These are phyloP conservation scores for Melipona beecheii DNA, from an alignment of 2,888 invertebrate genomes.

Conservation along the genomic window DNA sequence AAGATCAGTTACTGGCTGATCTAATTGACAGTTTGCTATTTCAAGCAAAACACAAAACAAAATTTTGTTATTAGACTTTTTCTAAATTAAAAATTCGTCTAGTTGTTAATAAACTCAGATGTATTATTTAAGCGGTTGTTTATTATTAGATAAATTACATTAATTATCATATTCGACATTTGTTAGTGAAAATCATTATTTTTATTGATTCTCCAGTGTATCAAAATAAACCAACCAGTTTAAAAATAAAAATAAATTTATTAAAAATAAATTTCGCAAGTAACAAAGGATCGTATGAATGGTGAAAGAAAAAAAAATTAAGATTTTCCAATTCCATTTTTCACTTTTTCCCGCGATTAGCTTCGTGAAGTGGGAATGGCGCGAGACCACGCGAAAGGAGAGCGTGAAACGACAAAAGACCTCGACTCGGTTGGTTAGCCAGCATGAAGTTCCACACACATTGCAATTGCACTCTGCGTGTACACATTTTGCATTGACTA, in stretches of 20 bases:
- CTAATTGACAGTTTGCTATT: neutral
- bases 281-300: neutral
- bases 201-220: neutral
- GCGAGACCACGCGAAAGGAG: constrained; percentile 60
- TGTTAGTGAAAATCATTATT: neutral
- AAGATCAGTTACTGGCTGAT: too few species aligned
- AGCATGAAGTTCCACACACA: constrained; percentile 75
- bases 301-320: neutral
- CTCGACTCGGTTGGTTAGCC: constrained; percentile 82
- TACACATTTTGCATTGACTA: constrained; percentile 24
- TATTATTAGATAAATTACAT: too few species aligned
- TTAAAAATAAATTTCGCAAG: neutral
- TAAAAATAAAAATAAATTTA: too few species aligned
- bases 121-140: too few species aligned
- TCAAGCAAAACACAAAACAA: neutral
- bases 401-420: constrained; percentile 74
- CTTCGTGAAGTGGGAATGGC: constrained; percentile 44
- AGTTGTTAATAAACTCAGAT: neutral
- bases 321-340: constrained; percentile 21
- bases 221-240: neutral
- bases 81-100: neutral
- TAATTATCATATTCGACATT: neutral
- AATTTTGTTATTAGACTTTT: neutral
- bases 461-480: constrained; percentile 34
- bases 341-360: constrained; percentile 43